Percentiles rank a stretch among this genome's conserved stretches.
Conservation (phyloP, 1,140 invertebrate genomes). For the Medauroidea extradentata region DNA sequence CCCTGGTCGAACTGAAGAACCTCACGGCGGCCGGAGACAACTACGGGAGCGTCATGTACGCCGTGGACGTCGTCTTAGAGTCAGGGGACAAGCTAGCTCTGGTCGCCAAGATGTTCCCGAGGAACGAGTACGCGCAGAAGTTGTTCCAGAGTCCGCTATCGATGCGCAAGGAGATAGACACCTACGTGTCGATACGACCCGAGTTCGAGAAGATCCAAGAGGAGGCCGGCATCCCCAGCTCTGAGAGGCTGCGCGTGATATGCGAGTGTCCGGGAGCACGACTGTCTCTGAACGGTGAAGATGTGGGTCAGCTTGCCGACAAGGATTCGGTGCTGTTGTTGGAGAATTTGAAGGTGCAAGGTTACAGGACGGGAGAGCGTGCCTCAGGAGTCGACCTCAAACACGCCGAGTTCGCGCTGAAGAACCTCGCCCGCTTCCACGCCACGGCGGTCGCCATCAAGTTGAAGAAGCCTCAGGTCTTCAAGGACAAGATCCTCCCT, state of each 20-base stretch:
- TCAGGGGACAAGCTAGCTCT: not conserved
- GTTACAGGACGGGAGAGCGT: not conserved
- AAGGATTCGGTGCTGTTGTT: not conserved
- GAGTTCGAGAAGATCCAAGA: not conserved
- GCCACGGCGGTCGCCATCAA: not conserved
- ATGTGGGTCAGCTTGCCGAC: not conserved
- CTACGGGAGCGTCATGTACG: constrained; percentile 6
- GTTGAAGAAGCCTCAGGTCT: not conserved
- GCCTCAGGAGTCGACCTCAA: not conserved
- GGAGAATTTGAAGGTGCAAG: constrained; percentile 1
- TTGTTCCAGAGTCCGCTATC: not conserved
- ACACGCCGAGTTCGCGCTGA: not conserved
- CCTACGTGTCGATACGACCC: not conserved
- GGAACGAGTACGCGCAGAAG: not conserved
- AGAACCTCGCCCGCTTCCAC: constrained; percentile 2
- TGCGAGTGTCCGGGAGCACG: constrained; percentile 2
- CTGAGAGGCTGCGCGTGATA: not conserved
- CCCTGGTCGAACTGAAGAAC: too few relatives aligned
- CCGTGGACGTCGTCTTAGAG: not conserved
- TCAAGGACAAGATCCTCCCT: not conserved
- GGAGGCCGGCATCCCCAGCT: not conserved
- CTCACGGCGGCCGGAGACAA: constrained; percentile 8
- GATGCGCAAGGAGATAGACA: constrained; percentile 7
- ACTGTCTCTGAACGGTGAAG: not conserved
- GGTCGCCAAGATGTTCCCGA: constrained; percentile 1